phyloP scores from a whole-genome alignment of 2,797 vertebrate genomes.

The Chiroxiphia lanceolata region DNA sequence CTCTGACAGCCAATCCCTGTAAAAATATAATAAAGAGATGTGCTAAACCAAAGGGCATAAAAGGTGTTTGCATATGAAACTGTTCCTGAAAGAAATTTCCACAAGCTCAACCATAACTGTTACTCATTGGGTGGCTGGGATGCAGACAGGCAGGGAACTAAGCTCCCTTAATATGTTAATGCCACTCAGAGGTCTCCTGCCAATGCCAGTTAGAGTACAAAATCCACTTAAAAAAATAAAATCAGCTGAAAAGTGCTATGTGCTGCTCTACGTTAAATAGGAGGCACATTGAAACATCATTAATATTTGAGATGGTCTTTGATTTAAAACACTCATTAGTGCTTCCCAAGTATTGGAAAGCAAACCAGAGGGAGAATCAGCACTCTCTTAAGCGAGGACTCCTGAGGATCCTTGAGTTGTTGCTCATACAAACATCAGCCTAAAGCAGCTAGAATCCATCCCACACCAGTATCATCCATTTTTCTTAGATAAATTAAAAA shows the following conservation, averaged over 20 bases:
- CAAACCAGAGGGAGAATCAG: slow-evolving; percentile 53
- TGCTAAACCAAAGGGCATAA: slow-evolving; percentile 21
- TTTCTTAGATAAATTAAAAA: slow-evolving; percentile 58
- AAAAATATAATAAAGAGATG: slow-evolving; percentile 59
- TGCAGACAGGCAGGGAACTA: slow-evolving; percentile 22
- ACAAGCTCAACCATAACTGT: background rate
- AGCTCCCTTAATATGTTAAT: slow-evolving; percentile 31
- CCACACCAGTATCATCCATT: background rate
- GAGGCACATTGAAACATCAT: slow-evolving; percentile 27
- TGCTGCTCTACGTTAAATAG: slow-evolving; percentile 14
- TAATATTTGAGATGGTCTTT: slow-evolving; percentile 55
- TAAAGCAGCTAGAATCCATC: slow-evolving; percentile 31
- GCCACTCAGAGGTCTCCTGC: background rate
- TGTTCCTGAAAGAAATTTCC: slow-evolving; percentile 40
- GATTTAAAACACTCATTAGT: slow-evolving; percentile 64
- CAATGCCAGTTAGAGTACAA: background rate
- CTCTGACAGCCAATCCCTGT: slow-evolving; percentile 25
- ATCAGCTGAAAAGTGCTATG: background rate
- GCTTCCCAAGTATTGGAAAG: slow-evolving; percentile 58
- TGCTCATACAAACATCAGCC: slow-evolving; percentile 28
- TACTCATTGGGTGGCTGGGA: slow-evolving; percentile 33
- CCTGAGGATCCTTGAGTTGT: slow-evolving; percentile 53
- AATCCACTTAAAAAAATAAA: background rate
- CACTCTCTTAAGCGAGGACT: slow-evolving; percentile 20
- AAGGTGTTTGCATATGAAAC: slow-evolving; percentile 37